Percentiles rank a stretch among this genome's conserved stretches.
These are phyloP conservation scores for Seriola quinqueradiata DNA, from an alignment of 2,113 vertebrate genomes.

Conservation along the genomic window DNA sequence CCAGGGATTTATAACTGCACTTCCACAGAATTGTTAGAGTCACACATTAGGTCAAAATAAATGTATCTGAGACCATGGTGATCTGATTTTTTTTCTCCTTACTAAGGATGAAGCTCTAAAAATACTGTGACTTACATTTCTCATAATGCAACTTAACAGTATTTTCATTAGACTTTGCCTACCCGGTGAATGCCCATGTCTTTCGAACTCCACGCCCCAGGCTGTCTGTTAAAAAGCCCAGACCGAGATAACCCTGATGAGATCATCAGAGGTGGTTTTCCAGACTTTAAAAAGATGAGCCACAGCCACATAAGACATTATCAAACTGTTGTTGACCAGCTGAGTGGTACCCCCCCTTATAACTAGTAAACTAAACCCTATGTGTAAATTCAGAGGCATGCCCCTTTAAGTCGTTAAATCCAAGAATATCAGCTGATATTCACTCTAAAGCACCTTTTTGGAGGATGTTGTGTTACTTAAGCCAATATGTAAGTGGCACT, in stretches of 20 bases:
- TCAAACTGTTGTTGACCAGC: background rate
- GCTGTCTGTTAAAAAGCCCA: background rate
- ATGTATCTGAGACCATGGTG: background rate
- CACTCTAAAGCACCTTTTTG: background rate
- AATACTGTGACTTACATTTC: slow-evolving; percentile 3
- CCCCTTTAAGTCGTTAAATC: background rate
- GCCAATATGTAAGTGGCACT: background rate
- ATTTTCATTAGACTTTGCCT: background rate
- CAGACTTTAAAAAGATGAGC: background rate
- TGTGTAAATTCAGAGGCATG: background rate
- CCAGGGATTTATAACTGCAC: background rate
- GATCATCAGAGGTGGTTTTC: background rate
- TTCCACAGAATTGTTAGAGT: background rate
- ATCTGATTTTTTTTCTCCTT: background rate
- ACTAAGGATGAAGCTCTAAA: background rate
- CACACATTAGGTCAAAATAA: background rate
- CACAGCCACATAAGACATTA: background rate
- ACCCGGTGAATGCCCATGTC: background rate
- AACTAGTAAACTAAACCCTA: background rate
- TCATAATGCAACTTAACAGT: background rate
- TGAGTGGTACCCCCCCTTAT: background rate
- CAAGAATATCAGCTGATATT: background rate
- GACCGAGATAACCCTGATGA: background rate
- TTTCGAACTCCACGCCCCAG: background rate
- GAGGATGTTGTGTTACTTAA: too few relatives aligned